A percentile compares a stretch with the other conserved stretches of the same genome.
Evolutionary conservation across 2,113 vertebrate species (phyloP).

Genomic region (Odocoileus virginianus): DNA sequence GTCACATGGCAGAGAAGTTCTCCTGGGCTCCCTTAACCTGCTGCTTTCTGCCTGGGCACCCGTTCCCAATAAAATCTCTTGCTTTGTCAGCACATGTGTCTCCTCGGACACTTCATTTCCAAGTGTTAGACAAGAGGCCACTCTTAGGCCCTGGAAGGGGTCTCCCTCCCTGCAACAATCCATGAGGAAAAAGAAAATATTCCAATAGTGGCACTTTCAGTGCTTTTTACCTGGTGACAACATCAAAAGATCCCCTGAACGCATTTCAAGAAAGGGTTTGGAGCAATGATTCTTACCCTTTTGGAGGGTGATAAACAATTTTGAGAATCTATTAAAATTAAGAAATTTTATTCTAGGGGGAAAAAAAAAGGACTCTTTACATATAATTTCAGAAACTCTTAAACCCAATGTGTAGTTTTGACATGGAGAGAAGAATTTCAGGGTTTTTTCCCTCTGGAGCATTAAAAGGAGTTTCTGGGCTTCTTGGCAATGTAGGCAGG

Average conservation of each 20-base stretch:
- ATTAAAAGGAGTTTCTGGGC: not conserved
- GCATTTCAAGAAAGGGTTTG: not conserved
- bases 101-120: not conserved
- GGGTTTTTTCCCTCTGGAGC: not conserved
- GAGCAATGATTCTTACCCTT: not conserved
- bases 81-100: not conserved
- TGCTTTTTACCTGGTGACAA: not conserved
- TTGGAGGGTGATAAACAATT: not conserved
- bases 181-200: not conserved
- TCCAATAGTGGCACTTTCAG: not conserved
- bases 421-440: not conserved
- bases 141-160: not conserved
- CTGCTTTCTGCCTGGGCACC: not conserved
- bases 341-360: not conserved
- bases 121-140: not conserved
- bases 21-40: not conserved
- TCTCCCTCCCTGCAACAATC: not conserved
- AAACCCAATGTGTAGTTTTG: not conserved
- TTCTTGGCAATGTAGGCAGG: not conserved
- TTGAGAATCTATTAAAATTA: slow-evolving; percentile 22
- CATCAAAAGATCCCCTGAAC: not conserved
- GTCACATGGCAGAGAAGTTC: not conserved
- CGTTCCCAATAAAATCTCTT: not conserved
- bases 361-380: not conserved
- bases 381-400: slow-evolving; percentile 22